Conservation (phyloP, 2,113 vertebrate genomes). For the Desmodus rotundus region DNA sequence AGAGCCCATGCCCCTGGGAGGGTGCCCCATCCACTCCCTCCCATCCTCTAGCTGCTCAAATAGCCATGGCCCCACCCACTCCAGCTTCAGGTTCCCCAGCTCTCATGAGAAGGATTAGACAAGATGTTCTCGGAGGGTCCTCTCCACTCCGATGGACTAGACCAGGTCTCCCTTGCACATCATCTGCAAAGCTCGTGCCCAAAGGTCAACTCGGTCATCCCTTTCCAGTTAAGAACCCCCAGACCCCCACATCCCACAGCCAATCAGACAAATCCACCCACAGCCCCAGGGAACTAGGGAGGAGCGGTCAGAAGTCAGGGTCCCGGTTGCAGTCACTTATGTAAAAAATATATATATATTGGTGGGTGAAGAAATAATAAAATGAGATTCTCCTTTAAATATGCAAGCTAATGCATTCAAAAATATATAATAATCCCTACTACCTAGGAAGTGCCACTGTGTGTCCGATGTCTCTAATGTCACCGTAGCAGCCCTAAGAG, state of each 20-base stretch:
- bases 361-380: background rate
- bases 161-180: background rate
- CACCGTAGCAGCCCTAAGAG: background rate
- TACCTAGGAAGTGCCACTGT: background rate
- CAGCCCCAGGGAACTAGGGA: background rate
- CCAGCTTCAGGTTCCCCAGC: background rate
- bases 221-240: background rate
- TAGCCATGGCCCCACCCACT: background rate
- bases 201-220: background rate
- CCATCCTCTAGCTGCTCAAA: background rate
- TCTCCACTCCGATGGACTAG: background rate
- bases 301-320: background rate
- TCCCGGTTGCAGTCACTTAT: background rate
- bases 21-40: background rate
- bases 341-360: background rate
- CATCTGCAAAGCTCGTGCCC: background rate
- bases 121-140: background rate
- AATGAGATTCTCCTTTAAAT: slow-evolving; percentile 23
- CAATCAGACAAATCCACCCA: background rate
- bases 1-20: background rate
- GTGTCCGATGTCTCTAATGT: background rate
- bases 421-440: background rate
- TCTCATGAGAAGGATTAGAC: background rate
- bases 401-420: background rate
- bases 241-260: background rate